These are phyloP conservation scores for Mixornis gularis DNA, from an alignment of 2,113 vertebrate species.

Conservation along the genomic window DNA sequence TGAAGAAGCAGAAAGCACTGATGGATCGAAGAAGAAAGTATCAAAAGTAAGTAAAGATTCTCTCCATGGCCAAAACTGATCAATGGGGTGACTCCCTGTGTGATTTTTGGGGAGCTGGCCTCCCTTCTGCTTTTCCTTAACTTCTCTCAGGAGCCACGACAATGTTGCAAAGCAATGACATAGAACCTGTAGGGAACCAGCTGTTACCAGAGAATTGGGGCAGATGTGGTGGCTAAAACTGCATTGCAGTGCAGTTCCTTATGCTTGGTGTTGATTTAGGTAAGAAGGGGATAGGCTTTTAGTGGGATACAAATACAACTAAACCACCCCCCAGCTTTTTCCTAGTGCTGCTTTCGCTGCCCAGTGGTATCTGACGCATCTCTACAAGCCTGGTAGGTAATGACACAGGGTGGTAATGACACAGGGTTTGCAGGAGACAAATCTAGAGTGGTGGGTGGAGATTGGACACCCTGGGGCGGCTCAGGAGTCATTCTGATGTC, in stretches of 20 bases:
- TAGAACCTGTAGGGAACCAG: not conserved
- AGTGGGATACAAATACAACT: not conserved
- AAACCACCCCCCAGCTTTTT: not conserved
- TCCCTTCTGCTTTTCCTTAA: not conserved
- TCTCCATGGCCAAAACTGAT: not conserved
- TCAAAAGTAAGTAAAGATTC: conserved; percentile 80
- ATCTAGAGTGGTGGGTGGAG: not conserved
- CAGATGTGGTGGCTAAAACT: not conserved
- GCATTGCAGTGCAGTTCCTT: not conserved
- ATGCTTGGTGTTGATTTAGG: not conserved
- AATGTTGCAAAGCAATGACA: not conserved
- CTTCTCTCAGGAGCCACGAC: not conserved
- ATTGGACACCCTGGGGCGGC: not conserved
- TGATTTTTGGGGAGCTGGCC: not conserved
- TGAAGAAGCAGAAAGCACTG: conserved; percentile 88
- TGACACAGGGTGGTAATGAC: not conserved
- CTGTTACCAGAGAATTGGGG: not conserved
- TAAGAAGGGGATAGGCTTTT: not conserved
- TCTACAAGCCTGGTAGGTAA: not conserved
- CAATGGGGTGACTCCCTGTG: fast-evolving
- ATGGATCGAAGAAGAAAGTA: conserved; percentile 76
- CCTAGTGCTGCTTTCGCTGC: not conserved
- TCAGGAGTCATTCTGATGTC: not conserved
- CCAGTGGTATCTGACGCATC: not conserved
- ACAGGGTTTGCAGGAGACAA: not conserved